These are phyloP conservation scores for Tapera naevia DNA, from an alignment of 2,797 vertebrate species.

Conservation along the genomic window DNA sequence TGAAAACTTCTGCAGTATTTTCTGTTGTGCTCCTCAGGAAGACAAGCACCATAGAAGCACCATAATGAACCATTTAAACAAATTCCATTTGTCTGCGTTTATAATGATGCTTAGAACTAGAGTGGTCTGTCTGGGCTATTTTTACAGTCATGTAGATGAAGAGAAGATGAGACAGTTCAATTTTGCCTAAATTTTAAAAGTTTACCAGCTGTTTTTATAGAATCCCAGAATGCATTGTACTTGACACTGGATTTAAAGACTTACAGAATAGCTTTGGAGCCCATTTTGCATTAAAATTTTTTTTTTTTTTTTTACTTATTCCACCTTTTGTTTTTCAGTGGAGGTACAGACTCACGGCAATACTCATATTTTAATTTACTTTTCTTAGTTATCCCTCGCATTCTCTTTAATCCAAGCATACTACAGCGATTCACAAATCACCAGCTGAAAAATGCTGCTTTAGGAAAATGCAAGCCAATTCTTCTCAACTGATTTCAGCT, in stretches of 20 bases:
- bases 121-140: neutral
- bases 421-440: neutral
- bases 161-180: neutral
- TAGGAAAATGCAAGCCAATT: neutral
- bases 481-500: accelerated
- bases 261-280: neutral
- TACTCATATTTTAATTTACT: neutral
- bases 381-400: neutral
- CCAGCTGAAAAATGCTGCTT: neutral
- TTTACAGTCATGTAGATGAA: neutral
- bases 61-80: neutral
- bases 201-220: neutral
- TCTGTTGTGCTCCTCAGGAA: neutral
- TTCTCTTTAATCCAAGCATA: neutral
- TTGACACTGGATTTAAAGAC: neutral
- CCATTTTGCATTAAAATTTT: neutral
- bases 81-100: neutral
- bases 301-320: neutral
- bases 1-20: neutral
- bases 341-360: neutral
- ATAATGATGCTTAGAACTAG: neutral
- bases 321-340: neutral
- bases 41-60: neutral
- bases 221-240: neutral
- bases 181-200: neutral